Evolutionary conservation across 1,140 invertebrate species (phyloP), one percentile per base, ranked within the genome.

Genomic region (Paraescarpia echinospica): DNA sequence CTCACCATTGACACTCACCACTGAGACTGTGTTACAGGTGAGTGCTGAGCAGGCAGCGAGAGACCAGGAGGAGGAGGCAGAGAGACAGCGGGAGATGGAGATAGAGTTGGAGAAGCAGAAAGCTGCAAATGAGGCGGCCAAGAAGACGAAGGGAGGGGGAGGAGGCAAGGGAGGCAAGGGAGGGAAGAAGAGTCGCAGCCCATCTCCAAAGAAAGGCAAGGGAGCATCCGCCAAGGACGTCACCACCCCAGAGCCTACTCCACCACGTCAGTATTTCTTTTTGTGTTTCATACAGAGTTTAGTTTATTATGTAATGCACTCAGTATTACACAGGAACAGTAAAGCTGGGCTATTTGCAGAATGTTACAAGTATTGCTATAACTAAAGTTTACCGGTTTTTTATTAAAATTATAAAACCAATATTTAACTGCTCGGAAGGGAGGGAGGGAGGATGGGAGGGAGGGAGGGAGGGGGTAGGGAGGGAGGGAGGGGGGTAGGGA

Each of bases 31-130:
- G 59, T 34, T 91, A n/a, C 90, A 96, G 95, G 93, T 95, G 51
- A 91, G 93, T 41, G 89, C 92, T 35, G 95, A 96, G 91, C 92
- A 95, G 88, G 94, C 95, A 34, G 94, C 94, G 0, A 94, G 93
- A 77, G 95, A 95, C 89, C 94, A 94, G n/a, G 95, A 95, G 91
- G 95, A 95, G 89, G 95, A 95, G 92, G 95, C 95, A n/a, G 95
- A 96, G 34, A 94, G 93, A 90, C 95, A 35, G 95, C 96, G 48
- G 94, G 93, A 91, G 93, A 91, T 89, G 94, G 93, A 90, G 94
- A 95, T 35, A 93, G 93, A 93, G 95, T 94, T 89, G 94, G 92
- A 89, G 93, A 94, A 94, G 35, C 94, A 95, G 34, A 94, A 94
- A 90, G 95, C 94, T 90, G 93, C 93, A 31, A 94, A 94, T 59